These are phyloP conservation scores for Hydriomena furcata DNA, from an alignment of 2,888 invertebrate species.

Conservation along the genomic window DNA sequence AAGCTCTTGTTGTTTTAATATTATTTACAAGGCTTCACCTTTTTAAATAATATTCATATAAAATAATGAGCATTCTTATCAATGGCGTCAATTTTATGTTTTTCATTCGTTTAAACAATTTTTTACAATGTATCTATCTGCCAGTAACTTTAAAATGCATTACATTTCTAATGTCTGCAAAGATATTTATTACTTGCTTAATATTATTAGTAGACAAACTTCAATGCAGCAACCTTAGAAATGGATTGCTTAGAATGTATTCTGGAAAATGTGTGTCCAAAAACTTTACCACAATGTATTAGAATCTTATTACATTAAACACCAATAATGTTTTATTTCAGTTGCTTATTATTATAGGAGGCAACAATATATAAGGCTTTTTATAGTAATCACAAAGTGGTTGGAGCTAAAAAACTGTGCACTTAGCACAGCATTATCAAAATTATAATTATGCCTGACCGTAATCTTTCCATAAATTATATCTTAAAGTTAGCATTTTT, in stretches of 20 bases:
- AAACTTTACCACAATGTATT: too few species aligned
- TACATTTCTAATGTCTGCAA: slow-evolving; percentile 5
- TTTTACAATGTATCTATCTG: slow-evolving; percentile 3
- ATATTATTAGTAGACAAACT: slow-evolving; percentile 12
- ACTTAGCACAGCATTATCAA: slow-evolving; percentile 68
- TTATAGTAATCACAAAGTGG: slow-evolving; percentile 24
- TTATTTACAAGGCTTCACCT: slow-evolving; percentile 14
- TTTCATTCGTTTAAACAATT: slow-evolving; percentile 15
- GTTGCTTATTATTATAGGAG: slow-evolving; percentile 25
- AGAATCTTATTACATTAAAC: slow-evolving; percentile 12
- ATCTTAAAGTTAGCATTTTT: slow-evolving; percentile 77
- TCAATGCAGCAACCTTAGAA: slow-evolving; percentile 10
- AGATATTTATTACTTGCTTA: background rate
- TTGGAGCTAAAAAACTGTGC: slow-evolving; percentile 59
- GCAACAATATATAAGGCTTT: slow-evolving; percentile 32
- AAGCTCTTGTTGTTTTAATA: slow-evolving; percentile 45
- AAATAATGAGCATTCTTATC: slow-evolving; percentile 17
- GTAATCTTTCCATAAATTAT: slow-evolving; percentile 70
- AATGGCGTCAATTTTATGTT: slow-evolving; percentile 13
- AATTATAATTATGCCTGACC: slow-evolving; percentile 69
- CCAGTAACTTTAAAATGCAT: slow-evolving; percentile 5
- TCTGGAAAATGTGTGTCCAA: slow-evolving; percentile 5
- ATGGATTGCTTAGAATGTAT: slow-evolving; percentile 8
- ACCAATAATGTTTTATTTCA: slow-evolving; percentile 15
- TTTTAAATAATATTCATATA: slow-evolving; percentile 18